Conservation (phyloP, 64 coral and sea anemone genomes). For the Astreopora myriophthalma region DNA sequence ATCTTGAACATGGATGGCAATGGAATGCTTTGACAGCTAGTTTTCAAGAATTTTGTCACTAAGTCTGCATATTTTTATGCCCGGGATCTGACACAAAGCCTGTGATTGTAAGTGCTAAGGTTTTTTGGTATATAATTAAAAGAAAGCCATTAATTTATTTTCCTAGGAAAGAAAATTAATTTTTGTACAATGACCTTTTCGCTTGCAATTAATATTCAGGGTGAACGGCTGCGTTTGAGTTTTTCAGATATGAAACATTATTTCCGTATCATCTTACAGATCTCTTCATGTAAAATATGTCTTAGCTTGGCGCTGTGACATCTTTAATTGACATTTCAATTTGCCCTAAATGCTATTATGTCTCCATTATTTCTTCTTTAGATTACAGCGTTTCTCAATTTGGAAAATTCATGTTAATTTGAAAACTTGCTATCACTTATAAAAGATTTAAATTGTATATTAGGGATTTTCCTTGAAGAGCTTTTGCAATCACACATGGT, state of each 20-base stretch:
- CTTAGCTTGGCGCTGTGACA: background rate
- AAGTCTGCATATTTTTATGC: background rate
- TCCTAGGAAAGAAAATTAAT: background rate
- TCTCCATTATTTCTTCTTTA: background rate
- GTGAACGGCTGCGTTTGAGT: too few relatives aligned
- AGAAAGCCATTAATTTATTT: background rate
- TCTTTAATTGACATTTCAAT: background rate
- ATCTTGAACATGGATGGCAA: conserved; percentile 2
- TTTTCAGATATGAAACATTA: background rate
- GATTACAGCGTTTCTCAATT: background rate
- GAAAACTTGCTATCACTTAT: background rate
- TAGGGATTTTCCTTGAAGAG: background rate
- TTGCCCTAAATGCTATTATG: background rate
- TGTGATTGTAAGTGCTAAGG: background rate
- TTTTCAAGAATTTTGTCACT: background rate
- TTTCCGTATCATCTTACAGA: background rate
- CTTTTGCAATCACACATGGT: background rate
- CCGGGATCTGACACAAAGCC: background rate
- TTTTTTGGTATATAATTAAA: background rate
- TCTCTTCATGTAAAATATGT: background rate
- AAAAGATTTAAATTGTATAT: background rate
- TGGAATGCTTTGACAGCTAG: conserved; percentile 6
- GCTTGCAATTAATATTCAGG: background rate
- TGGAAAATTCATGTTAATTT: conserved; percentile 18
- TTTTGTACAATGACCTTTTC: background rate